A percentile compares a stretch with the other conserved stretches of the same genome.
phyloP scores from a whole-genome alignment of 2,797 vertebrate genomes.

The Myotis daubentonii region DNA sequence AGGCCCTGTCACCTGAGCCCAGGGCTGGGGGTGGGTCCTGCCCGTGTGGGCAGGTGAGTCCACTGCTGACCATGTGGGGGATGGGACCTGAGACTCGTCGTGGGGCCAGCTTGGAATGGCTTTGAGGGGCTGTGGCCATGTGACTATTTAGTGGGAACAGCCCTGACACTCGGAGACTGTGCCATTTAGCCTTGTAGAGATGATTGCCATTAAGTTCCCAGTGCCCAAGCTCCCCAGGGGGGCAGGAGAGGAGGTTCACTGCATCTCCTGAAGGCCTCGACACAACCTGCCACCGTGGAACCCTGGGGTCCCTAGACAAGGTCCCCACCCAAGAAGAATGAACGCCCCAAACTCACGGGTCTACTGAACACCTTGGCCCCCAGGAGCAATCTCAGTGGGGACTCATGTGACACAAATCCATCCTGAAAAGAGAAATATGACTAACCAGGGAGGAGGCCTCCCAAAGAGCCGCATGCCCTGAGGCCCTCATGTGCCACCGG shows the following conservation, averaged over 20 bases:
- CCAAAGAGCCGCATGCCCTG: neutral
- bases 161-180: neutral
- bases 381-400: neutral
- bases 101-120: neutral
- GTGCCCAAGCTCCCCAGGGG: neutral
- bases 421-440: neutral
- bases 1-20: neutral
- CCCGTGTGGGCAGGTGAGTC: too few species aligned
- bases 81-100: fast-evolving
- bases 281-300: neutral
- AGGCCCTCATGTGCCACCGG: neutral
- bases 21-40: neutral
- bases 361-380: neutral
- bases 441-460: too few species aligned
- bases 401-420: neutral
- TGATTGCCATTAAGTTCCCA: neutral
- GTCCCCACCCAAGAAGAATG: neutral
- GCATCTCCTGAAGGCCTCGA: neutral
- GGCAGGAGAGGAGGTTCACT: neutral
- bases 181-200: neutral
- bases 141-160: too few species aligned
- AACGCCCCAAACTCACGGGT: neutral
- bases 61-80: fast-evolving
- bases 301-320: neutral
- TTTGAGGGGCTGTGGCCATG: neutral